These are phyloP conservation scores for Aethina tumida DNA, from an alignment of 1,140 invertebrate species.

Conservation along the genomic window DNA sequence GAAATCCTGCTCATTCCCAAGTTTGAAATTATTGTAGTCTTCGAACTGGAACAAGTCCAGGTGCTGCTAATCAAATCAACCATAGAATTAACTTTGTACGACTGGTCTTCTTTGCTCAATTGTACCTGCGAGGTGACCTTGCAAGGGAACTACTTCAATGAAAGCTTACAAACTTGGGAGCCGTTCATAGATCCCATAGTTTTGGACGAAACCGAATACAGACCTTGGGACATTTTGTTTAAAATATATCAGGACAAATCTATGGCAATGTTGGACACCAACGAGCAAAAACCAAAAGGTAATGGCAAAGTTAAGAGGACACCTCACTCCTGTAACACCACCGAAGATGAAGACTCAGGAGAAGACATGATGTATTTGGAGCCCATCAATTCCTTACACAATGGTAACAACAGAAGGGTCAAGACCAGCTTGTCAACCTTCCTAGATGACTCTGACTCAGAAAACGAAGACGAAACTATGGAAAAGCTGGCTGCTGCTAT, in stretches of 20 bases:
- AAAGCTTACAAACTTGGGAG: slow-evolving; percentile 63
- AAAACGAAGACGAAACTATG: slow-evolving; percentile 60
- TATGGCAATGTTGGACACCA: slow-evolving; percentile 24
- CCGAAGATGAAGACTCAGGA: slow-evolving; percentile 32
- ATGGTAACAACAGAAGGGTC: slow-evolving; percentile 25
- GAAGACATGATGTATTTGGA: slow-evolving; percentile 35
- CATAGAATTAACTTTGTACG: slow-evolving; percentile 46
- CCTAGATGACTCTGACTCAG: slow-evolving; percentile 68
- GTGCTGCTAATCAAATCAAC: slow-evolving; percentile 40
- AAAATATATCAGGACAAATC: slow-evolving; percentile 49
- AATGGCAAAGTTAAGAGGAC: slow-evolving; percentile 18
- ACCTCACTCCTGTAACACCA: slow-evolving; percentile 23
- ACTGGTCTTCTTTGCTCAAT: slow-evolving; percentile 54
- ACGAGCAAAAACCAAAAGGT: slow-evolving; percentile 16
- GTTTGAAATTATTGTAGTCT: slow-evolving; percentile 29
- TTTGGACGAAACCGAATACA: slow-evolving; percentile 54
- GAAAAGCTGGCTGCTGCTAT: slow-evolving; percentile 63
- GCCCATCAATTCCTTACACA: slow-evolving; percentile 27
- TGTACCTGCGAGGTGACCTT: slow-evolving; percentile 48
- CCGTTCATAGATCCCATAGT: slow-evolving; percentile 66
- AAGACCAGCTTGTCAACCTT: slow-evolving; percentile 43
- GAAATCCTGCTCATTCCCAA: slow-evolving; percentile 29
- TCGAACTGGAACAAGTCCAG: slow-evolving; percentile 31
- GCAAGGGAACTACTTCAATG: slow-evolving; percentile 66
- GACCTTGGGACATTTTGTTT: slow-evolving; percentile 63